These are phyloP conservation scores for Diabrotica undecimpunctata DNA, from an alignment of 1,140 invertebrate species.

Conservation along the genomic window DNA sequence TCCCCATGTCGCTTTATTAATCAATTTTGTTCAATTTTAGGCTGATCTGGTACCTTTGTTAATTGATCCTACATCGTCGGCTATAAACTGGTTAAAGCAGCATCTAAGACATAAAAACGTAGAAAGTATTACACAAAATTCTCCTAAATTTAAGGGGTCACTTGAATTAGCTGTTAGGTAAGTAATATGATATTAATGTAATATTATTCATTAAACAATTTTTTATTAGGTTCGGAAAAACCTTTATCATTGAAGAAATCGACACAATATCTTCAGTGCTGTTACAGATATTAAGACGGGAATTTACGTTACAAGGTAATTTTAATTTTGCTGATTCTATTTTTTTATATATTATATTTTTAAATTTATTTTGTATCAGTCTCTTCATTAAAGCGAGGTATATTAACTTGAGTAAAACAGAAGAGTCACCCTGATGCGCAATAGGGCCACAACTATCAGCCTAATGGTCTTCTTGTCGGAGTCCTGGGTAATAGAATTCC, in stretches of 20 bases:
- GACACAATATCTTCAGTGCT: slow-evolving; percentile 64
- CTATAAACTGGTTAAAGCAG: slow-evolving; percentile 76
- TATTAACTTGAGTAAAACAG: too few species aligned
- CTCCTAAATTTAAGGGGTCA: slow-evolving; percentile 74
- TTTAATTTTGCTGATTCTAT: background rate
- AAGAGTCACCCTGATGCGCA: too few species aligned
- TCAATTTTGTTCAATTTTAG: slow-evolving; percentile 35
- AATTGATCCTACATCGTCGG: slow-evolving; percentile 84
- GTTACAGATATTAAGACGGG: slow-evolving; percentile 63
- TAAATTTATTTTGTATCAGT: too few species aligned
- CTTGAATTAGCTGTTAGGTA: slow-evolving; percentile 79
- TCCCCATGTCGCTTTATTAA: too few species aligned
- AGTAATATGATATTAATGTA: slow-evolving; percentile 22
- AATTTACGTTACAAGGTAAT: slow-evolving; percentile 63
- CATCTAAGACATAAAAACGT: slow-evolving; percentile 64
- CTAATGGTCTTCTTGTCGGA: too few species aligned
- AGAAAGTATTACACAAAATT: slow-evolving; percentile 75
- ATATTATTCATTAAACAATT: slow-evolving; percentile 10
- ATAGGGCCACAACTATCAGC: too few species aligned
- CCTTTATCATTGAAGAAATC: slow-evolving; percentile 81
- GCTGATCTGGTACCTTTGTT: slow-evolving; percentile 66
- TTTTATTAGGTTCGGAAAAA: slow-evolving; percentile 81
- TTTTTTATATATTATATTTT: background rate
- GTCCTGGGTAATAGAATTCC: too few species aligned
- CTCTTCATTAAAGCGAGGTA: too few species aligned